Base-by-base conservation (phyloP, 2,888 invertebrate genomes). In the Cephus sareptanus region DNA sequence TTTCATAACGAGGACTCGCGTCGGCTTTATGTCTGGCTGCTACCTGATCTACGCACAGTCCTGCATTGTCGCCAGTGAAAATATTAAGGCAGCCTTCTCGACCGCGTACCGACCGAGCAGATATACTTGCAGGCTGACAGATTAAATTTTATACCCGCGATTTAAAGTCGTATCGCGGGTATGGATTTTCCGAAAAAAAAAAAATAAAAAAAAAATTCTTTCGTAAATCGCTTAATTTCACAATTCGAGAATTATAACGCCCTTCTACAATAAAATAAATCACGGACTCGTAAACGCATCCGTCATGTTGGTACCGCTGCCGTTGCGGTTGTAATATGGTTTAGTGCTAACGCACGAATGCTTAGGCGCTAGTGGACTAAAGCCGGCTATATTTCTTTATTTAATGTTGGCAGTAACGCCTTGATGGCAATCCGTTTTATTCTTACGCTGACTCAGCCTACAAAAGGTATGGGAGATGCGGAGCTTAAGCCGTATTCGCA, bases 321-420 rank as follows among this genome's bases (percentile, higher is more conserved):
- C 75, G 77, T 87, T 90, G 89, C 88, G 89, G 89, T 88, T 86
- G 87, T 88, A 87, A 86, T 88, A 87, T 87, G 86, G 87, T 90
- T 89, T 89, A 88, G 88, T 88, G 86, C 85, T 85, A 87, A 87
- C 87, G 85, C 87, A 86, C 87, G 87, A 87, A 87, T 87, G 87
- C 87, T 88, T 88, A 87, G 87, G 81, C 80, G 80, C 82, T 82
- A 85, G 84, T 85, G 86, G 85, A 83, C 87, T 82, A 85, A 87
- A 87, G 85, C 80, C 79, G 85, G 89, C 89, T 89, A 89, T 90
- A 90, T 89, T 90, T 90, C 89, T 90, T 90, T 89, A 89, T 89
- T 90, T 90, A 90, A 90, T 87, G 88, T 83, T 86, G 86, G 85
- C 81, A 83, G 87, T 90, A 89, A 87, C 87, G 87, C 86, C 85